Evolutionary conservation across 2,113 vertebrate genomes (phyloP).

Genomic region (Chelonoidis abingdonii): DNA sequence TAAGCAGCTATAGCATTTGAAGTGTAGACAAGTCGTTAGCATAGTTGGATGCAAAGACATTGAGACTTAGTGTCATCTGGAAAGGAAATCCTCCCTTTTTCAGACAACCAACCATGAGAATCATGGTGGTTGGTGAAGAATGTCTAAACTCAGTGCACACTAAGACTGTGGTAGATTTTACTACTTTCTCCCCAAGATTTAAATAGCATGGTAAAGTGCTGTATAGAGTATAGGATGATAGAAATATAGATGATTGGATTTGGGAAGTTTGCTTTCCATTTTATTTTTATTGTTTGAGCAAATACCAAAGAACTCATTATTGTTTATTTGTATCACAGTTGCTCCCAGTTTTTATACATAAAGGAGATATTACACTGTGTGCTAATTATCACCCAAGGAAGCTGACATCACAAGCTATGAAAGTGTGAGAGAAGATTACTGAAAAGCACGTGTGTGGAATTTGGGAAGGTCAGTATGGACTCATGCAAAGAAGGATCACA

Average conservation of each 20-base stretch:
- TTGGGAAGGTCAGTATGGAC: background rate
- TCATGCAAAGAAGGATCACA: background rate
- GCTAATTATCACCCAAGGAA: background rate
- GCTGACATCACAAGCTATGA: background rate
- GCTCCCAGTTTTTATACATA: background rate
- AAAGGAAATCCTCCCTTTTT: background rate
- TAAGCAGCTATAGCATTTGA: background rate
- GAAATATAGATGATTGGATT: background rate
- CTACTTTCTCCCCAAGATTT: background rate
- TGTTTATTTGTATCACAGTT: background rate
- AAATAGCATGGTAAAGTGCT: background rate
- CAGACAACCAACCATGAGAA: background rate
- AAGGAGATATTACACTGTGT: background rate
- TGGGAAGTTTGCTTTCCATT: background rate
- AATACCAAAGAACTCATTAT: background rate
- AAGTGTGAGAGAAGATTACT: background rate
- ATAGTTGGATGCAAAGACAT: background rate
- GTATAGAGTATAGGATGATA: background rate
- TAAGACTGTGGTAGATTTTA: background rate
- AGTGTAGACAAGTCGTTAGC: background rate
- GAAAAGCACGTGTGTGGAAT: background rate
- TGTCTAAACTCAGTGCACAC: background rate
- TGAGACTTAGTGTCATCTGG: background rate
- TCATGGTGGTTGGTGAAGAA: background rate
- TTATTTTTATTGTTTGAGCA: background rate